Evolutionary conservation across 2,797 vertebrate genomes (phyloP).

Genomic region (Adrianichthys oophorus): DNA sequence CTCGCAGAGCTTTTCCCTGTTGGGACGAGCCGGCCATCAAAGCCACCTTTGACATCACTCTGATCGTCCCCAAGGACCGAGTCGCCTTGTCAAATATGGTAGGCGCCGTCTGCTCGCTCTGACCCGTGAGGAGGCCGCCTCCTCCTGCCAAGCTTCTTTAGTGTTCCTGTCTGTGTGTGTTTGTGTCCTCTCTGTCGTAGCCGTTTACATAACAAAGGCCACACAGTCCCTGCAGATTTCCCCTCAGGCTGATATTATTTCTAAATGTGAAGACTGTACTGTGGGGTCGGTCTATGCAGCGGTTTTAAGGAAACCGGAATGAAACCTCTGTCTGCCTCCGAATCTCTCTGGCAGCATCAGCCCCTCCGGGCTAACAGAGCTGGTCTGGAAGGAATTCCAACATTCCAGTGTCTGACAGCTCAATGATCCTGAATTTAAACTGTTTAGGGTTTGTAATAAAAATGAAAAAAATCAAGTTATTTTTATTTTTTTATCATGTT

Average conservation of each 20-base stretch:
- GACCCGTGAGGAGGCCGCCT: slow-evolving; percentile 32
- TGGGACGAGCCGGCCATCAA: slow-evolving; percentile 99
- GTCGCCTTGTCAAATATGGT: slow-evolving; percentile 99
- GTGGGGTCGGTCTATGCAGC: not conserved
- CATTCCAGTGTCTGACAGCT: not conserved
- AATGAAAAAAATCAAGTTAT: too few species aligned
- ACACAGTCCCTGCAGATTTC: slow-evolving; percentile 20
- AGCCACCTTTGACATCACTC: slow-evolving; percentile 95
- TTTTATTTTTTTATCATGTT: too few species aligned
- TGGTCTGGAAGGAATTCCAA: not conserved
- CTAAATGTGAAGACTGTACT: slow-evolving; percentile 14
- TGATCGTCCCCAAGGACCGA: slow-evolving; percentile 97
- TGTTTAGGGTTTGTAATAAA: too few species aligned
- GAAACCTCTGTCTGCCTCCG: slow-evolving; percentile 25
- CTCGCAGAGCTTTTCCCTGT: slow-evolving; percentile 96
- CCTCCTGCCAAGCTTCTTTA: slow-evolving; percentile 18
- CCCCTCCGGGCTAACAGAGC: slow-evolving; percentile 8
- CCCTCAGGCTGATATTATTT: slow-evolving; percentile 24
- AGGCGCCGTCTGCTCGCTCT: slow-evolving; percentile 50
- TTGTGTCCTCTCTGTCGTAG: slow-evolving; percentile 3
- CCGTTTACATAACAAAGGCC: slow-evolving; percentile 52
- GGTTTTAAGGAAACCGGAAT: slow-evolving; percentile 20
- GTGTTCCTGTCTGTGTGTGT: slow-evolving; percentile 6
- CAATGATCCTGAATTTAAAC: not conserved
- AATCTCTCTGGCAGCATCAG: not conserved